Evolutionary conservation across 2,888 invertebrate genomes (phyloP).

Genomic region (Salpingus planirostris): DNA sequence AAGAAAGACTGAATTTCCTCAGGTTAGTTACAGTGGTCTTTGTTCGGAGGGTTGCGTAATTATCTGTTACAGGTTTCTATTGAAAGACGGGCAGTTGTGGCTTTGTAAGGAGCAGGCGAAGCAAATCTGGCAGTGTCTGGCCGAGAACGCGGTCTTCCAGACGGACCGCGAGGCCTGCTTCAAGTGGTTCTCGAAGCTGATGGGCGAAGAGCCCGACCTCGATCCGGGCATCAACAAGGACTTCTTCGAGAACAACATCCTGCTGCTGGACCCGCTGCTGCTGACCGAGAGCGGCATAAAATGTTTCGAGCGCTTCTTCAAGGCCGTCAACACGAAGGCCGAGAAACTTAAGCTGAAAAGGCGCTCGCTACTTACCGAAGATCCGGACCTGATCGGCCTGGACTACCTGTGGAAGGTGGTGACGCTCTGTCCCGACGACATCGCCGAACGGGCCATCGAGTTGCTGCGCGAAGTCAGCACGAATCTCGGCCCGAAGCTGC

Average conservation of each 20-base stretch:
- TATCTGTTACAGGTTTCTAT: conserved; percentile 55
- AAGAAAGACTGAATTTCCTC: conserved; percentile 87
- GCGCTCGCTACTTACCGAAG: conserved; percentile 80
- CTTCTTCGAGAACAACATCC: conserved; percentile 91
- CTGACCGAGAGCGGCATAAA: conserved; percentile 93
- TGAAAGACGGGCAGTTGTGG: conserved; percentile 95
- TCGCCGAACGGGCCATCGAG: conserved; percentile 86
- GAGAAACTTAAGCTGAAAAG: conserved; percentile 83
- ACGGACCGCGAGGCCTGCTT: conserved; percentile 95
- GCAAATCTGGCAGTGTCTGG: conserved; percentile 93
- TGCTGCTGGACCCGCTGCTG: conserved; percentile 83
- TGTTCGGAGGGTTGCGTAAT: too few species aligned
- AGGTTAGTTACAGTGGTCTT: conserved; percentile 23
- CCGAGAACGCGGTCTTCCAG: conserved; percentile 85
- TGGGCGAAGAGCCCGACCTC: conserved; percentile 94
- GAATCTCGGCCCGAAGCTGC: conserved; percentile 79
- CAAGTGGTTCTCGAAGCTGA: conserved; percentile 94
- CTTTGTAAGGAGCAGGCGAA: conserved; percentile 94
- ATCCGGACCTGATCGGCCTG: conserved; percentile 89
- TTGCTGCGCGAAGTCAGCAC: conserved; percentile 89
- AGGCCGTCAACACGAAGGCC: conserved; percentile 91
- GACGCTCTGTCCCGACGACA: conserved; percentile 84
- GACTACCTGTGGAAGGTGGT: conserved; percentile 88
- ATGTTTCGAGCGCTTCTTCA: conserved; percentile 81
- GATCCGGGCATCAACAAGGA: conserved; percentile 93